Evolutionary conservation across 2,888 invertebrate species (phyloP).

Genomic region (Galeruca laticollis): DNA sequence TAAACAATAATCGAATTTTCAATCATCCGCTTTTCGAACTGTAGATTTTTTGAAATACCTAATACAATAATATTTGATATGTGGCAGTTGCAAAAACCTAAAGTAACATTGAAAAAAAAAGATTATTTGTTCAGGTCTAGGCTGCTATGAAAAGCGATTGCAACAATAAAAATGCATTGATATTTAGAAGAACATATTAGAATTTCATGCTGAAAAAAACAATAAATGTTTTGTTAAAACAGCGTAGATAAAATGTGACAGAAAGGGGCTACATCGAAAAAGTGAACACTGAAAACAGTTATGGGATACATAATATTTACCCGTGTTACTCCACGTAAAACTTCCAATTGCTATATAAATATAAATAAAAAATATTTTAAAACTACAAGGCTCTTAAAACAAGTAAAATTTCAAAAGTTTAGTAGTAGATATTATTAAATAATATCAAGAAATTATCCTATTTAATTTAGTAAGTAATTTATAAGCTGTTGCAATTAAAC

Average conservation of each 20-base stretch:
- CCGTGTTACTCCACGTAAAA: conserved; percentile 71
- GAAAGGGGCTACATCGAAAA: conserved; percentile 44
- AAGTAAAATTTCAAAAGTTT: conserved; percentile 42
- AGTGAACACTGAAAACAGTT: conserved; percentile 32
- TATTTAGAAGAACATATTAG: conserved; percentile 2
- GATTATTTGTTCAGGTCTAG: conserved; percentile 5
- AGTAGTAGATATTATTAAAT: conserved; percentile 31
- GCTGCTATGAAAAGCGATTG: conserved; percentile 9
- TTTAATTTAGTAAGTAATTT: neutral
- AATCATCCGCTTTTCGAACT: neutral
- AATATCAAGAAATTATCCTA: neutral
- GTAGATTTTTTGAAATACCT: neutral
- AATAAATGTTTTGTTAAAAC: conserved; percentile 13
- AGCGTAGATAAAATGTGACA: conserved; percentile 21
- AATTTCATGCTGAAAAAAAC: conserved; percentile 5
- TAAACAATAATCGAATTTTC: too few relatives aligned
- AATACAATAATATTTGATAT: neutral
- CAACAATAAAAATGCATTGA: neutral
- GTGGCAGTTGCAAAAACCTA: neutral
- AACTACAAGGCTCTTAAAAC: conserved; percentile 44
- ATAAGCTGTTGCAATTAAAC: neutral
- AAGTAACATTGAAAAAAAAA: neutral
- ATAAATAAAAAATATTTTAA: conserved; percentile 55
- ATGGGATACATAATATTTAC: conserved; percentile 66
- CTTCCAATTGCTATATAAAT: conserved; percentile 68